A percentile compares a stretch with the other conserved stretches of the same genome.
Evolutionary conservation across 1,140 invertebrate genomes (phyloP).

Genomic region (Lineus longissimus): DNA sequence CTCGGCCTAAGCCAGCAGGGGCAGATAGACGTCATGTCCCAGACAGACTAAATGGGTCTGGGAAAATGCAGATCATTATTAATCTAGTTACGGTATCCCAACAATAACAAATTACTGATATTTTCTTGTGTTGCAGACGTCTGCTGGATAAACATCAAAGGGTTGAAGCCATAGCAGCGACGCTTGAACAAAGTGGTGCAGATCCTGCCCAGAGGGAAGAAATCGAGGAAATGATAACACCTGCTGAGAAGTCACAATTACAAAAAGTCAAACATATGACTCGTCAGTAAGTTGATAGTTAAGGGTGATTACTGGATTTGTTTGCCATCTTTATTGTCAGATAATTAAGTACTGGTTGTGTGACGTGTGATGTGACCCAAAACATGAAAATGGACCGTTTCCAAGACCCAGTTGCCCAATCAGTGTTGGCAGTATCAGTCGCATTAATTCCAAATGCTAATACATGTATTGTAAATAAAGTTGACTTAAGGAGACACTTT

Average conservation of each 20-base stretch:
- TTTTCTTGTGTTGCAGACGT: slow-evolving; percentile 46
- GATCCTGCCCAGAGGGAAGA: slow-evolving; percentile 72
- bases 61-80: too few relatives aligned
- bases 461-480: too few relatives aligned
- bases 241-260: slow-evolving; percentile 67
- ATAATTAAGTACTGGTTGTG: not conserved
- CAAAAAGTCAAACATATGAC: slow-evolving; percentile 65
- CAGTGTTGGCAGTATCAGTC: too few relatives aligned
- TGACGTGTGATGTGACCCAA: not conserved
- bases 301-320: not conserved
- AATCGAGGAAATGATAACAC: slow-evolving; percentile 75
- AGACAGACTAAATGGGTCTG: too few relatives aligned
- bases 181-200: slow-evolving; percentile 70
- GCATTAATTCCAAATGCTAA: too few relatives aligned
- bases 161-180: slow-evolving; percentile 73
- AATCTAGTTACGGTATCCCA: too few relatives aligned
- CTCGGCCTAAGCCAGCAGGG: too few relatives aligned
- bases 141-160: slow-evolving; percentile 81
- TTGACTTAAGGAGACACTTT: too few relatives aligned
- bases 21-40: too few relatives aligned
- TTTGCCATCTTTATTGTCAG: not conserved
- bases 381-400: too few relatives aligned
- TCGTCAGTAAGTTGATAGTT: slow-evolving; percentile 57
- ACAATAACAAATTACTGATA: too few relatives aligned
- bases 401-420: too few relatives aligned